Evolutionary conservation across 2,888 invertebrate species (phyloP), one percentile per base, ranked within the genome.

Genomic region (Willowsia nigromaculata): DNA sequence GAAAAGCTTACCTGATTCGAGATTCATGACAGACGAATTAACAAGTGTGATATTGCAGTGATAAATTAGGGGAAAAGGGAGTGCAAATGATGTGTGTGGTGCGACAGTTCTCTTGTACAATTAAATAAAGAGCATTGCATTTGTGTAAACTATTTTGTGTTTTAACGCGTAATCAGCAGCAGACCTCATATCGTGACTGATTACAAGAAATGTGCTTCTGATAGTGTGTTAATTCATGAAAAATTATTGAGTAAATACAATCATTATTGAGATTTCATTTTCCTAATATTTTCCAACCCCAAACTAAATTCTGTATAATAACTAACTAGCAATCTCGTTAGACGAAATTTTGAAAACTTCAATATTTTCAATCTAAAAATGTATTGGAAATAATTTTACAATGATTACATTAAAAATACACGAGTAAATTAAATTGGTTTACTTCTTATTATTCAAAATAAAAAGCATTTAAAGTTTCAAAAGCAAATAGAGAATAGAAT

Each of bases 11-110:
- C 59, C 15, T 76, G 76, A 85, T 62, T 85, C 43, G 76, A 76
- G 62, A 85, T 85, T 85, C 85, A 85, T 85, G 85, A 84, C 76
- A 59, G 40, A 47, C 9, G 47, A 85, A 85, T 85, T 85, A 56
- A 40, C 40, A 68, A 22, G 25, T 56, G 30, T 82, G n/a, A 74
- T 65, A 47, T 30, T 40, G 59, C 59, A 56, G 40, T 40, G 81
- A 62, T 81, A 56, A 81, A 76, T 47, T 11, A 22, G n/a, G 30
- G 30, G 25, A 74, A 50, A 30, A 37, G 9, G 27, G 68, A 22
- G 40, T 40, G 40, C 43, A 43, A 9, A 3, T 43, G 11, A 9
- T 13, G 43, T 43, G 43, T 1, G 65, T 68, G 33, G 65, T 68
- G 68, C 43, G 37, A 71, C 27, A 71, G 22, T 37, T 68, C 18